phyloP scores from a whole-genome alignment of 35 echinoderm and acorn worm species.

The Eucidaris tribuloides region DNA sequence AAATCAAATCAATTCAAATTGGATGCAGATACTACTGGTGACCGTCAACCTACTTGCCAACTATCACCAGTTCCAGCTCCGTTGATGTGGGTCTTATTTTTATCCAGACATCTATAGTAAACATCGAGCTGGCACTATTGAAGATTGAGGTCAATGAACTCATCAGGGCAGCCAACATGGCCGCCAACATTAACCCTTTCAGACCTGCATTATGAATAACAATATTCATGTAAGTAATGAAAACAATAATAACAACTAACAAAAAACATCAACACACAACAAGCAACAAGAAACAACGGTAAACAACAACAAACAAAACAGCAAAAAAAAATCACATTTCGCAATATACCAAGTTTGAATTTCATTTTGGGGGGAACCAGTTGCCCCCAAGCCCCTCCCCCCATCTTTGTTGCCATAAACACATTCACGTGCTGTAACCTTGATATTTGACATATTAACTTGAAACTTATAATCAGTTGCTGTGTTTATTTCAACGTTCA shows the following conservation, averaged over 20 bases:
- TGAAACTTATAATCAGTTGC: too few species aligned
- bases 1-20: too few species aligned
- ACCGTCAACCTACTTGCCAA: constrained; percentile 39
- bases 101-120: constrained; percentile 49
- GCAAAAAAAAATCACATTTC: background rate
- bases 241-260: background rate
- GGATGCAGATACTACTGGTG: too few species aligned
- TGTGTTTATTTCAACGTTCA: background rate
- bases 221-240: too few species aligned
- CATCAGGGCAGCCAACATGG: constrained; percentile 66
- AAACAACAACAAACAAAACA: too few species aligned
- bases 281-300: background rate
- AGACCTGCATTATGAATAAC: too few species aligned
- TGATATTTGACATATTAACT: too few species aligned
- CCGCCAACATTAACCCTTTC: constrained; percentile 55
- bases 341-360: background rate
- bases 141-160: constrained; percentile 72
- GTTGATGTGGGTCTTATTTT: constrained; percentile 24
- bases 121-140: constrained; percentile 45
- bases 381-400: background rate
- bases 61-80: constrained; percentile 28
- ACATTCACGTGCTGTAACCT: too few species aligned
- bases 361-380: background rate
- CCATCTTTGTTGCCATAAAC: background rate
- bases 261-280: too few species aligned